Percentiles rank a stretch among this genome's conserved stretches.
Evolutionary conservation across 2,888 invertebrate genomes (phyloP).

Genomic region (Trissolcus japonicus): DNA sequence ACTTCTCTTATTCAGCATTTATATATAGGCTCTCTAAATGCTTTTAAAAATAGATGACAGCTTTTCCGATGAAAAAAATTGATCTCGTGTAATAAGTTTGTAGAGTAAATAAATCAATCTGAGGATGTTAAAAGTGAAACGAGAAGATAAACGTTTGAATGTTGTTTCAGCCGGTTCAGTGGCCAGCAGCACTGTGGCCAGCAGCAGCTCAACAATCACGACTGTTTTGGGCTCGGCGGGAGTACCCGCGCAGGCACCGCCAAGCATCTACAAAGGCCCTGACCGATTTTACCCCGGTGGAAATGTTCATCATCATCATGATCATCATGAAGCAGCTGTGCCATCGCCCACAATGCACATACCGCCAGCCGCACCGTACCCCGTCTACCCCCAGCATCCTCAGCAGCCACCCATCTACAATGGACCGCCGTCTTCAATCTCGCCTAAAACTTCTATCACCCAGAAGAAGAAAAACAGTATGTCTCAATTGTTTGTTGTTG

Average conservation of each 20-base stretch:
- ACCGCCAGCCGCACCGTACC: slow-evolving; percentile 78
- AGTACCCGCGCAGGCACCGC: slow-evolving; percentile 73
- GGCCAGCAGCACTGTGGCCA: slow-evolving; percentile 77
- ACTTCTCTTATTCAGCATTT: too few relatives aligned
- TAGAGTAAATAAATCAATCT: too few relatives aligned
- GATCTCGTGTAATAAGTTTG: too few relatives aligned
- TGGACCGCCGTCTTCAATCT: slow-evolving; percentile 76
- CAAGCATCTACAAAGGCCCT: slow-evolving; percentile 76
- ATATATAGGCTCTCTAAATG: too few relatives aligned
- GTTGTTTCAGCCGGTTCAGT: slow-evolving; percentile 77
- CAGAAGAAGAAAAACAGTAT: slow-evolving; percentile 80
- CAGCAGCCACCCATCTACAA: slow-evolving; percentile 75
- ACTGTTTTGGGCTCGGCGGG: slow-evolving; percentile 70
- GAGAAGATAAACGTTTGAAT: background rate
- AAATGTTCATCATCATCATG: slow-evolving; percentile 74
- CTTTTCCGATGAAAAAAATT: too few relatives aligned
- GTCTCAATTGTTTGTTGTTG: slow-evolving; percentile 55
- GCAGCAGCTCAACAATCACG: slow-evolving; percentile 72
- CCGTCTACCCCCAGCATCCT: slow-evolving; percentile 77
- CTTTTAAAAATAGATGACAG: too few relatives aligned
- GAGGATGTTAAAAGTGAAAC: too few relatives aligned
- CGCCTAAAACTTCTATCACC: slow-evolving; percentile 81
- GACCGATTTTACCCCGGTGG: slow-evolving; percentile 73
- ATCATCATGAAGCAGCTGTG: slow-evolving; percentile 75
- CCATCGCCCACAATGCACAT: slow-evolving; percentile 78